phyloP scores from a whole-genome alignment of 2,888 invertebrate species.

The Athalia rosae region DNA sequence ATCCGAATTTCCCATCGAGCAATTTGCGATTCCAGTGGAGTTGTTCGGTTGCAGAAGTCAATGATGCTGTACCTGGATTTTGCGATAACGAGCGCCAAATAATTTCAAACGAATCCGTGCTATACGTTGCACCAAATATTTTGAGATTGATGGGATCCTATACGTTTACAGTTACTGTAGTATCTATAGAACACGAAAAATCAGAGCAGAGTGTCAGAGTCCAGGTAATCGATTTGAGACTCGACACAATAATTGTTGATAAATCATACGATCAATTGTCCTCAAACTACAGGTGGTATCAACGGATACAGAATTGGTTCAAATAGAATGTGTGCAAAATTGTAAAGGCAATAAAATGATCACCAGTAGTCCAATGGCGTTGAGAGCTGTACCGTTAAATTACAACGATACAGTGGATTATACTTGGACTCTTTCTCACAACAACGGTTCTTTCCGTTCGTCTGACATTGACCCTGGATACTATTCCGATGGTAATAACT shows the following conservation, averaged over 20 bases:
- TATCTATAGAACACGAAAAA: slow-evolving; percentile 22
- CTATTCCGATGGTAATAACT: slow-evolving; percentile 26
- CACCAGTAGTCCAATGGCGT: slow-evolving; percentile 25
- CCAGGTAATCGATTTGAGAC: slow-evolving; percentile 15
- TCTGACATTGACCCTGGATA: slow-evolving; percentile 17
- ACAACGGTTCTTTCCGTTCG: neutral
- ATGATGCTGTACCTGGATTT: slow-evolving; percentile 25
- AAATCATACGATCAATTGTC: neutral
- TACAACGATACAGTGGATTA: slow-evolving; percentile 9
- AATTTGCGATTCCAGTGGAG: slow-evolving; percentile 31
- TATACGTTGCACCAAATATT: slow-evolving; percentile 2
- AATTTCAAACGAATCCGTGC: slow-evolving; percentile 34
- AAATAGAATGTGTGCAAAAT: slow-evolving; percentile 44
- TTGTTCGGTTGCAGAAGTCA: neutral
- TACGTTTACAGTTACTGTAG: slow-evolving; percentile 37
- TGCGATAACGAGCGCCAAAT: slow-evolving; percentile 1
- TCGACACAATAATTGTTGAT: neutral
- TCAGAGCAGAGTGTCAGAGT: slow-evolving; percentile 28
- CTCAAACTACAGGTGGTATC: slow-evolving; percentile 25
- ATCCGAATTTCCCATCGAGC: slow-evolving; percentile 19
- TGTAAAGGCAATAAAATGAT: slow-evolving; percentile 40
- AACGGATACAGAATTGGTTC: slow-evolving; percentile 13
- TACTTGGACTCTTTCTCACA: slow-evolving; percentile 17
- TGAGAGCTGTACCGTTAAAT: slow-evolving; percentile 34
- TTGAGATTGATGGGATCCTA: slow-evolving; percentile 19